Base-by-base conservation (phyloP, 2,797 vertebrate genomes). In the Micropoecilia bifurca region DNA sequence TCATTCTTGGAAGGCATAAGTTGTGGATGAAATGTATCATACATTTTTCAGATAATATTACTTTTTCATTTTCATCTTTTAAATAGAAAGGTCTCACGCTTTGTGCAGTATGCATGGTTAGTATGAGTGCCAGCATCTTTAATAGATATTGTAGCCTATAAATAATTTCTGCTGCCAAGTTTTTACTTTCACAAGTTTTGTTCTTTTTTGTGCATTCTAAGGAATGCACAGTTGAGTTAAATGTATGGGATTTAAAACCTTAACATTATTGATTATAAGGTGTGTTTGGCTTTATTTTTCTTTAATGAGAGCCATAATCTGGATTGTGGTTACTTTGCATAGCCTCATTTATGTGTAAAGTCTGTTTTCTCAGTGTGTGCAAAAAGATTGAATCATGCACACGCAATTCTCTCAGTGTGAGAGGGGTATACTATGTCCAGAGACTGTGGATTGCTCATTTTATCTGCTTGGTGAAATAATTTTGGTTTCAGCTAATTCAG, bases 61-160 rank as follows among this genome's bases (percentile, higher is more conserved):
- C 74, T 80, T 71, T 80, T 76, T 80, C 9, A 76, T 80, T 75
- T 39, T 33, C 66, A 76, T 59, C 33, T 59, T 71, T 80, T 14
- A 22, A 61, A 61, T 22, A 28, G 25, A 43, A 36, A 25, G 63
- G 22, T 1, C 63, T 68, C 63, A 13, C 20, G 3, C 63, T 41
- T 68, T 68, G 63, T 20, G 63, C 36, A 68, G 12, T 68, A 68
- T 68, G 63, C 63, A 68, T 68, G 63, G 20, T 68, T 25, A 68
- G 63, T 41, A 68, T 10, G 20, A 68, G 63, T 41, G 41, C 63
- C 63, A 41, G 36, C 63, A 41, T 68, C 36, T 68, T 68, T 73
- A 18, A 47, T n/a, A 30, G 25, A 47, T 61, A 39, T 41, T 12
- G 47, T 14, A 73, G 33, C 45, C 55, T 48, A 10, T 28, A 33